Evolutionary conservation across 2,888 invertebrate species (phyloP).

Genomic region (Eupithecia insigniata): DNA sequence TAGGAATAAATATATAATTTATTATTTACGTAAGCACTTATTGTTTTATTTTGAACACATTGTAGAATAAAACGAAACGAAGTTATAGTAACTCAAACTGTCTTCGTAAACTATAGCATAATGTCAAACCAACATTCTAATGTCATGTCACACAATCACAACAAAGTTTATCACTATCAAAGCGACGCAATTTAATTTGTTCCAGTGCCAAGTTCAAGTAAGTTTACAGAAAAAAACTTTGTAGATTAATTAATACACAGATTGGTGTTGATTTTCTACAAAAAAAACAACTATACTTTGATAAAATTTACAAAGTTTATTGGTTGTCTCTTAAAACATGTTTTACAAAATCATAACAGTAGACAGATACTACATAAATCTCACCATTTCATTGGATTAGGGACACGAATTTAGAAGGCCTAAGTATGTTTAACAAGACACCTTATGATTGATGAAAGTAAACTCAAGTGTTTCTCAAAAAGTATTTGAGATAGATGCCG

Average conservation of each 20-base stretch:
- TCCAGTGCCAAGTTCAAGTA: conserved; percentile 25
- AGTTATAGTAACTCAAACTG: neutral
- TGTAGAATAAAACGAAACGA: neutral
- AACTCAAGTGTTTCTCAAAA: neutral
- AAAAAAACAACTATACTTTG: neutral
- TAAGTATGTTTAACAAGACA: neutral
- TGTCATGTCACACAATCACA: neutral
- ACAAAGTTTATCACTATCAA: conserved; percentile 15
- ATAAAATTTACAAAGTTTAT: neutral
- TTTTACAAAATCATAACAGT: neutral
- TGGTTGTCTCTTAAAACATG: neutral
- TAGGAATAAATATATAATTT: conserved; percentile 24
- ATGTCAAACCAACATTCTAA: neutral
- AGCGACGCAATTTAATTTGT: conserved; percentile 7
- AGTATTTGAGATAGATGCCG: conserved; percentile 13
- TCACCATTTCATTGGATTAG: neutral
- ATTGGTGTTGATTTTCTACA: neutral
- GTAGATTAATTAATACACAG: neutral
- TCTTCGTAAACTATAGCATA: neutral
- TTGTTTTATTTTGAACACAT: neutral
- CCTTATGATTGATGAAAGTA: neutral
- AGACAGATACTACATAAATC: neutral
- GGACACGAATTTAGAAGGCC: neutral
- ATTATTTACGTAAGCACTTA: neutral
- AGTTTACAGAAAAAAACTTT: neutral